A percentile compares a stretch with the other conserved stretches of the same genome.
phyloP scores from a whole-genome alignment of 2,888 invertebrate genomes.

The Caenorhabditis virilis region DNA sequence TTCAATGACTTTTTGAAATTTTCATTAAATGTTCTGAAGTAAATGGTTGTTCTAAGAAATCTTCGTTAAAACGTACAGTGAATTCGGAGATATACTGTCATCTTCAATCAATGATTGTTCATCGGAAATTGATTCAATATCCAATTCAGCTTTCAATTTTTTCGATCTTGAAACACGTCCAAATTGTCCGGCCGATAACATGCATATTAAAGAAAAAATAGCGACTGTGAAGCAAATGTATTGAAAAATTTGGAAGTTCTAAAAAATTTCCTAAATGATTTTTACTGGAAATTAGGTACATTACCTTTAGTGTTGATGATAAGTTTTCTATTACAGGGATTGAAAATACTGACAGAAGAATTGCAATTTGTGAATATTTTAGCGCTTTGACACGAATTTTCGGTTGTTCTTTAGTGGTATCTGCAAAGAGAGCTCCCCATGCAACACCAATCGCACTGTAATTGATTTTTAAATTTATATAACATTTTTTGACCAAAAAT shows the following conservation, averaged over 20 bases:
- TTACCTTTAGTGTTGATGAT: constrained; percentile 61
- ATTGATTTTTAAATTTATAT: too few species aligned
- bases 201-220: constrained; percentile 41
- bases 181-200: constrained; percentile 21
- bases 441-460: constrained; percentile 65
- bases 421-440: constrained; percentile 66
- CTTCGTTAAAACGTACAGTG: too few species aligned
- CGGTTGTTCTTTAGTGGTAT: constrained; percentile 62
- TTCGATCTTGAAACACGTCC: not conserved
- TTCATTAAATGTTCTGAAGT: too few species aligned
- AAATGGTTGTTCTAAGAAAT: too few species aligned
- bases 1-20: constrained; percentile 24
- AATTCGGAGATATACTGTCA: too few species aligned
- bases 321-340: constrained; percentile 62
- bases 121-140: too few species aligned
- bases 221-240: constrained; percentile 36
- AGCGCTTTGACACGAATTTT: constrained; percentile 68
- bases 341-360: constrained; percentile 58
- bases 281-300: not conserved
- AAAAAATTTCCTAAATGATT: not conserved
- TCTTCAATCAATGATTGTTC: too few species aligned
- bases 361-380: constrained; percentile 67
- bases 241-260: constrained; percentile 62
- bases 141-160: too few species aligned
- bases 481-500: constrained; percentile 4